Base-by-base conservation (phyloP, 2,113 vertebrate species). In the Taurulus bubalis region DNA sequence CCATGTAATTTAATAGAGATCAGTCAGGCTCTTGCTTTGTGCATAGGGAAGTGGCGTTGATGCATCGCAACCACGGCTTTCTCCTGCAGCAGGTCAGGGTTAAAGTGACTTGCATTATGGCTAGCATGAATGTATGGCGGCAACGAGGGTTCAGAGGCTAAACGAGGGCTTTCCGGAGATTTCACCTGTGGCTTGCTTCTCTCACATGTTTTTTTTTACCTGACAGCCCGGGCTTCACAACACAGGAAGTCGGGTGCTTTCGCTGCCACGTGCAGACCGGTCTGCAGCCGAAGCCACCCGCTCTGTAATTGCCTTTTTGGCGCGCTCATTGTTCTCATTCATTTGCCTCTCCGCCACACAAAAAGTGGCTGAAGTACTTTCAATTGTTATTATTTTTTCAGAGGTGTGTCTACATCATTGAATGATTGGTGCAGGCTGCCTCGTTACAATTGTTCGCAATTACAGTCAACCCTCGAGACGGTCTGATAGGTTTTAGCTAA, bases 1-100 rank as follows among this genome's bases (percentile, higher is more conserved):
- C 90, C 90, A 75, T 90, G 89, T 93, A 93, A 94, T 94, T 94
- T 91, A 94, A 94, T 94, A 89, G 87, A 89, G 91, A 92, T 91
- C 90, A 90, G 83, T 87, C 83, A 89, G 49, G 76, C 84, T 72
- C 66, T 70, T 51, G 75, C 85, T 90, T 80, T 86, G 75, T 82
- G 84, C 72, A 53, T 76, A 75, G 66, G 81, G 72, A 84, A 88
- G 82, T 76, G 65, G 71, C 45, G 62, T 77, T 85, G 78, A 83
- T 77, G 83, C 82, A 86, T 82, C 59, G 75, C 73, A 59, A 79
- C 65, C 75, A n/a, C 60, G 28, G 66, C 80, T 77, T 79, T 74
- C 66, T 64, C 3, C 67, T 67, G 71, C 63, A 71, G 47, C n/a
- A 32, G 63, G 82, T 73, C 59, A 47, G 71, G 40, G 78, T 86